Evolutionary conservation across 2,888 invertebrate species (phyloP).

Genomic region (Aspidapion aeneum): DNA sequence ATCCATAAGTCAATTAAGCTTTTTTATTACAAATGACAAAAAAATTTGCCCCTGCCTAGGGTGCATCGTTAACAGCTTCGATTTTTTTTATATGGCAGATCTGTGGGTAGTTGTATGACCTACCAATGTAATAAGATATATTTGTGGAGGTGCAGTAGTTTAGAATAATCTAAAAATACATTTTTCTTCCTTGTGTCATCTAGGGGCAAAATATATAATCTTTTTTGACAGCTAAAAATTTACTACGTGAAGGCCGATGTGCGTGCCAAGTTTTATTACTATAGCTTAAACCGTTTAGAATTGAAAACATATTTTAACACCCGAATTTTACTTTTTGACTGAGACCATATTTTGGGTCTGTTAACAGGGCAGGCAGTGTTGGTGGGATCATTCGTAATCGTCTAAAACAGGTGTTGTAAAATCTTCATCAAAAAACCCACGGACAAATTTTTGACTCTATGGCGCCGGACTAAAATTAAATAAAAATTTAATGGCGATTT

Average conservation of each 20-base stretch:
- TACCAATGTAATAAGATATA: not conserved
- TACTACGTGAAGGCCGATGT: not conserved
- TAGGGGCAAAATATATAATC: not conserved
- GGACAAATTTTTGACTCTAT: too few relatives aligned
- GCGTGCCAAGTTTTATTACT: not conserved
- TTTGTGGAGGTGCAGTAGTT: not conserved
- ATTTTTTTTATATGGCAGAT: not conserved
- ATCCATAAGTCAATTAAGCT: too few relatives aligned
- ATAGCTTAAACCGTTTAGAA: not conserved
- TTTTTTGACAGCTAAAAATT: not conserved
- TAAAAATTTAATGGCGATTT: too few relatives aligned
- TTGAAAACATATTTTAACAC: not conserved
- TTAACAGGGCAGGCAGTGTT: not conserved
- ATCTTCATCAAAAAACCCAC: too few relatives aligned
- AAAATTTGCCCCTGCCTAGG: too few relatives aligned
- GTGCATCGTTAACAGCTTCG: too few relatives aligned
- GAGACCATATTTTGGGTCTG: not conserved
- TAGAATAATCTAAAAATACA: not conserved
- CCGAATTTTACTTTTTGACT: not conserved
- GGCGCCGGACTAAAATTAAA: too few relatives aligned
- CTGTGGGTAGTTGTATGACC: not conserved
- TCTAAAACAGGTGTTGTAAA: too few relatives aligned
- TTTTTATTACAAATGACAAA: too few relatives aligned
- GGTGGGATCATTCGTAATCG: not conserved
- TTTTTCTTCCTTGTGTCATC: not conserved